Evolutionary conservation across 2,113 vertebrate species (phyloP).

Genomic region (Mixornis gularis): DNA sequence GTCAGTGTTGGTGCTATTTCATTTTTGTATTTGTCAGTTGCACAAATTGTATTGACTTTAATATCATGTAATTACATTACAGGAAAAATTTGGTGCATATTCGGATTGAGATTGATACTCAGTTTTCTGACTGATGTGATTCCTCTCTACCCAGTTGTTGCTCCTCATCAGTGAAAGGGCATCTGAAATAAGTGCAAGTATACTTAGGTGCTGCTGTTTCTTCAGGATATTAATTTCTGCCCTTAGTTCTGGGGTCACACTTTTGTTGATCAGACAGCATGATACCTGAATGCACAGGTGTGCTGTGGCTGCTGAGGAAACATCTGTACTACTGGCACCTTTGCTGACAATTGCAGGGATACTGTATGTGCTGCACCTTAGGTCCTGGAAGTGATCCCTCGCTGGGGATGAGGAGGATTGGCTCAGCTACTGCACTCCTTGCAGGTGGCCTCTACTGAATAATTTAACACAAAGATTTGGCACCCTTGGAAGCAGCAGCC

Average conservation of each 20-base stretch:
- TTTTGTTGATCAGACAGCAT: not conserved
- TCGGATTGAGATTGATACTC: not conserved
- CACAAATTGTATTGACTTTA: not conserved
- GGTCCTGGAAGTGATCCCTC: not conserved
- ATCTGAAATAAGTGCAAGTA: not conserved
- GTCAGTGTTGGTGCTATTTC: conserved; percentile 17
- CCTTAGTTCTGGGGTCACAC: not conserved
- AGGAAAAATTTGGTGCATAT: not conserved
- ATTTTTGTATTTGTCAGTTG: conserved; percentile 49
- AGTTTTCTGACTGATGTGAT: not conserved
- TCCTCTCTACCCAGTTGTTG: not conserved
- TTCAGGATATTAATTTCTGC: not conserved
- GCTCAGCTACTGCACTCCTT: not conserved
- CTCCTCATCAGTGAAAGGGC: not conserved
- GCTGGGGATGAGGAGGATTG: not conserved
- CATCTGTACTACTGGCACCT: not conserved
- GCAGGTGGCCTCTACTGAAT: not conserved
- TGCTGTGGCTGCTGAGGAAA: not conserved
- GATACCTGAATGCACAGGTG: not conserved
- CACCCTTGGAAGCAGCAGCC: not conserved
- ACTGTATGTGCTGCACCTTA: not conserved
- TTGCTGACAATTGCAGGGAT: not conserved
- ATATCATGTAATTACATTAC: not conserved
- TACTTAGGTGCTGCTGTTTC: not conserved
- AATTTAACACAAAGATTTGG: not conserved